A percentile compares a stretch with the other conserved stretches of the same genome.
These are phyloP conservation scores for Melanotaenia trifasciata DNA, from an alignment of 2,797 vertebrate genomes.

Conservation along the genomic window DNA sequence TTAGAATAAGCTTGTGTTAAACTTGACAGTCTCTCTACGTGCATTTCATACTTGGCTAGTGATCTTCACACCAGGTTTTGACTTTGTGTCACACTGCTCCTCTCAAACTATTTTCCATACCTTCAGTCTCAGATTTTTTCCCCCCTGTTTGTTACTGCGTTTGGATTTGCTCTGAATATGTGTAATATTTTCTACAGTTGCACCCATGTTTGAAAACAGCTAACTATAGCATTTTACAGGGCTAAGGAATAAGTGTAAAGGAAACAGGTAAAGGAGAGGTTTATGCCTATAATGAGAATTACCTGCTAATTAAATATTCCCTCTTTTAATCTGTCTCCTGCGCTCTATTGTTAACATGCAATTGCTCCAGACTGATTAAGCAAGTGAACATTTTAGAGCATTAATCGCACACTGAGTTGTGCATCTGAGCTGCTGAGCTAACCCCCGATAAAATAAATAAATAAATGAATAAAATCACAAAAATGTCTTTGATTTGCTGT, in stretches of 20 bases:
- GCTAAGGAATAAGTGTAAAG: background rate
- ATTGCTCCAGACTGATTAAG: constrained; percentile 59
- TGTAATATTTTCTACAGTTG: constrained; percentile 17
- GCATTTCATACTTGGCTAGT: constrained; percentile 65
- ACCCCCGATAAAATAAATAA: background rate
- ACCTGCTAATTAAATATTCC: constrained; percentile 57
- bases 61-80: constrained; percentile 71
- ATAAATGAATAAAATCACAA: constrained; percentile 2
- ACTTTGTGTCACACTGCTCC: constrained; percentile 57
- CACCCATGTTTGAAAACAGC: constrained; percentile 29
- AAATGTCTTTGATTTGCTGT: constrained; percentile 58
- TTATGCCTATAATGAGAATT: constrained; percentile 42
- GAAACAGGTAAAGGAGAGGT: constrained; percentile 42
- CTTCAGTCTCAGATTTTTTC: constrained; percentile 18
- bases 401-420: constrained; percentile 20
- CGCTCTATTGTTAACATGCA: constrained; percentile 50
- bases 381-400: constrained; percentile 58
- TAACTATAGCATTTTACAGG: background rate
- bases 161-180: constrained; percentile 20
- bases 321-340: constrained; percentile 44
- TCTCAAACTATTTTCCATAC: constrained; percentile 56
- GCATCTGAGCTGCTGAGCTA: constrained; percentile 40
- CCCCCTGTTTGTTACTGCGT: constrained; percentile 10
- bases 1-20: constrained; percentile 53
- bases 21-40: constrained; percentile 57